These are phyloP conservation scores for Lapara coniferarum DNA, from an alignment of 2,888 invertebrate species.

Conservation along the genomic window DNA sequence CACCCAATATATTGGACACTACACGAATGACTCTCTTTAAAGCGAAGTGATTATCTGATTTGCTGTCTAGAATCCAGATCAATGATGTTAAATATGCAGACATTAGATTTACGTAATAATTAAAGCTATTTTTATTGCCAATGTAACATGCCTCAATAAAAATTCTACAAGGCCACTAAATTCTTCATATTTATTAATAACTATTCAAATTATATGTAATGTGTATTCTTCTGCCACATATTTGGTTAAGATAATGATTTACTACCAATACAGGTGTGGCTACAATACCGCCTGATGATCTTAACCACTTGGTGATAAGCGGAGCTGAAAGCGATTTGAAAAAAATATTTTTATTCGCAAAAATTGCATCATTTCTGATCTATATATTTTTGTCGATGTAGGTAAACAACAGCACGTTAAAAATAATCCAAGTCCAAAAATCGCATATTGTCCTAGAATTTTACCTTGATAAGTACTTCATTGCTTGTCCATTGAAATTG, in stretches of 20 bases:
- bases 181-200: not conserved
- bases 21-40: too few species aligned
- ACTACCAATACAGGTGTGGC: constrained; percentile 17
- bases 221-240: constrained; percentile 15
- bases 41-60: too few species aligned
- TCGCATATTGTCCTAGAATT: too few species aligned
- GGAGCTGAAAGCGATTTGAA: not conserved
- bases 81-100: too few species aligned
- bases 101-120: too few species aligned
- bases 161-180: not conserved
- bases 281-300: not conserved
- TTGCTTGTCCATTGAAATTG: not conserved
- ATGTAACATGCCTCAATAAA: too few species aligned
- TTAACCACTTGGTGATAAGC: not conserved
- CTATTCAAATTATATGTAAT: not conserved
- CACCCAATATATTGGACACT: too few species aligned
- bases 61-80: too few species aligned
- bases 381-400: not conserved
- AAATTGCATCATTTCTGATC: not conserved
- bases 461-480: not conserved
- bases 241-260: constrained; percentile 12
- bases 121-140: too few species aligned
- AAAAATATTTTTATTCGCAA: not conserved
- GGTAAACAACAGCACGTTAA: not conserved
- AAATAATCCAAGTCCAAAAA: constrained; percentile 2